Evolutionary conservation across 2,797 vertebrate species (phyloP).

Genomic region (Phrynocephalus forsythii): DNA sequence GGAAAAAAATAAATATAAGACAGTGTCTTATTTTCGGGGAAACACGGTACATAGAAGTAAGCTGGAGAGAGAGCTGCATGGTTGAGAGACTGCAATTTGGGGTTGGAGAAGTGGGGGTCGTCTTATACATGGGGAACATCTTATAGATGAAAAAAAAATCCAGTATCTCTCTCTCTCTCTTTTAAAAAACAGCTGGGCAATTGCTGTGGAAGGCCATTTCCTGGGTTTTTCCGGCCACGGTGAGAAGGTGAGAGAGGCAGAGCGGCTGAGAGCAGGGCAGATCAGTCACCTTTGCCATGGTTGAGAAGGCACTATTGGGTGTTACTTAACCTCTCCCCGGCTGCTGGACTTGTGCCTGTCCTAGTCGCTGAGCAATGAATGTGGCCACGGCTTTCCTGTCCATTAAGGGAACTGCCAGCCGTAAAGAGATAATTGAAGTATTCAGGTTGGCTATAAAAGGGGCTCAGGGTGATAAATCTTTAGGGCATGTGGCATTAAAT

Average conservation of each 20-base stretch:
- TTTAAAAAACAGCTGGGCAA: conserved; percentile 18
- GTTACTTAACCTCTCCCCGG: conserved; percentile 33
- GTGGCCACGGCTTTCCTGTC: conserved; percentile 50
- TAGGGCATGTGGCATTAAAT: conserved; percentile 38
- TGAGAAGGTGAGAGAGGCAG: conserved; percentile 44
- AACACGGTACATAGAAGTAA: too few relatives aligned
- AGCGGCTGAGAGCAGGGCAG: conserved; percentile 2
- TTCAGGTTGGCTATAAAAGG: conserved; percentile 59
- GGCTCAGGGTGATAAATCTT: conserved; percentile 62
- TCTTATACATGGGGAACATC: too few relatives aligned
- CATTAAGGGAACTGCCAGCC: conserved; percentile 54
- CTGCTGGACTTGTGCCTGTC: conserved; percentile 29
- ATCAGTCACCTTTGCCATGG: conserved; percentile 42
- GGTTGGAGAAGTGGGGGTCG: too few relatives aligned
- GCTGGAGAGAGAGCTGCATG: too few relatives aligned
- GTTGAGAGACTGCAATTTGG: too few relatives aligned
- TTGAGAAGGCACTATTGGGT: conserved; percentile 56
- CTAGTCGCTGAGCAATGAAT: conserved; percentile 55
- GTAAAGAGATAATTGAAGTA: conserved; percentile 62
- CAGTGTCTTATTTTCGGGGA: too few relatives aligned
- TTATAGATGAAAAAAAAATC: too few relatives aligned
- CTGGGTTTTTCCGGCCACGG: conserved; percentile 52
- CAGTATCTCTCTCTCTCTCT: background rate
- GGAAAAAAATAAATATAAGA: too few relatives aligned
- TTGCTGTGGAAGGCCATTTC: conserved; percentile 7